Percentiles rank a stretch among this genome's conserved stretches.
Evolutionary conservation across 2,113 vertebrate species (phyloP).

Genomic region (Entomyzon cyanotis): DNA sequence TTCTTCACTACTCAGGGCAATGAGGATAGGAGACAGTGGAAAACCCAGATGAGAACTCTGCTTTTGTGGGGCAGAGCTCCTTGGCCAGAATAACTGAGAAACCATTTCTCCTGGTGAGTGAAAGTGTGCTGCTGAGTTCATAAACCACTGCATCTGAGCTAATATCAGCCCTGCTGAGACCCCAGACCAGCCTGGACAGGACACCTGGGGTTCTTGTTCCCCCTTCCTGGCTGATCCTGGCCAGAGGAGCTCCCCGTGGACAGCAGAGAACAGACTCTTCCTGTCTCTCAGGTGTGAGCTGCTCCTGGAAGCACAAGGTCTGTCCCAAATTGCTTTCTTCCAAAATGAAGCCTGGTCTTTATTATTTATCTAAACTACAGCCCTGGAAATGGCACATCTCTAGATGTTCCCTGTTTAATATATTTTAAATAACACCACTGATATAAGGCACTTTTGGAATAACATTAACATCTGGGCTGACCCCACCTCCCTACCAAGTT

Average conservation of each 20-base stretch:
- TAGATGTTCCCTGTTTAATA: conserved; percentile 20
- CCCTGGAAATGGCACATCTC: not conserved
- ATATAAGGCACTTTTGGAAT: conserved; percentile 78
- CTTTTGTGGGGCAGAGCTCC: not conserved
- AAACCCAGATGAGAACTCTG: not conserved
- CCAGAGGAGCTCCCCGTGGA: not conserved
- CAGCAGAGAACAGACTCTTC: not conserved
- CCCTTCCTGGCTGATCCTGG: not conserved
- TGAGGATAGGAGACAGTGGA: not conserved
- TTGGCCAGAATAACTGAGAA: not conserved
- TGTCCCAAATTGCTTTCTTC: not conserved
- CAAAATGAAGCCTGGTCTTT: not conserved
- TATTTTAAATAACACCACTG: conserved; percentile 69
- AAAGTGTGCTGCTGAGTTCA: not conserved
- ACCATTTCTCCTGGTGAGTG: not conserved
- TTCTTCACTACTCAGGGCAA: not conserved
- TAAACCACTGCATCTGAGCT: not conserved
- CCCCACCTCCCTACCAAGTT: conserved; percentile 75
- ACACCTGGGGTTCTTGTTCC: not conserved
- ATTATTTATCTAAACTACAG: not conserved
- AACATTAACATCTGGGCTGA: conserved; percentile 82
- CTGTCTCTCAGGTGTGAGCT: not conserved
- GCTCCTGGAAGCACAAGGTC: not conserved
- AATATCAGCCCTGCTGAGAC: not conserved
- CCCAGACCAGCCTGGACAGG: not conserved